phyloP scores from a whole-genome alignment of 2,797 vertebrate species.

The Bradypodion pumilum region DNA sequence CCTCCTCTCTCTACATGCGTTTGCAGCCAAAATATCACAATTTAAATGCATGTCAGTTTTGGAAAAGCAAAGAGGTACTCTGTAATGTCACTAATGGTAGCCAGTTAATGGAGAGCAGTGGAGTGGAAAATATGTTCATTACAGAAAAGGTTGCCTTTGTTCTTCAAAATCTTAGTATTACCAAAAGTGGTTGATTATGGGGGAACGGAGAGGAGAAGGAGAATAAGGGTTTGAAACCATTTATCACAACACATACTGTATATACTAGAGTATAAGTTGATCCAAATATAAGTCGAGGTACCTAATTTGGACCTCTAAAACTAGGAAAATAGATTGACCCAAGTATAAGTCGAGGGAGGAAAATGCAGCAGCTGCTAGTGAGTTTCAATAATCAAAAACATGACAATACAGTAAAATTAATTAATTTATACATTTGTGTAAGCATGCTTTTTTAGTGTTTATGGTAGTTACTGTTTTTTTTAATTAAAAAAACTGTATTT shows the following conservation, averaged over 20 bases:
- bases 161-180: conserved; percentile 23
- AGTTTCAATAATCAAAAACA: too few relatives aligned
- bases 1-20: neutral
- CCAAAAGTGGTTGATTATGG: conserved; percentile 21
- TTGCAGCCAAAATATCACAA: conserved; percentile 26
- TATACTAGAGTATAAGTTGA: too few relatives aligned
- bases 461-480: too few relatives aligned
- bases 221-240: conserved; percentile 1
- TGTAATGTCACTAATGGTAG: conserved; percentile 39
- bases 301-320: too few relatives aligned
- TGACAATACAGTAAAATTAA: too few relatives aligned
- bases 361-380: too few relatives aligned
- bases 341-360: too few relatives aligned
- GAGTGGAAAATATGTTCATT: conserved; percentile 57
- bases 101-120: conserved; percentile 49
- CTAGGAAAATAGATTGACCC: too few relatives aligned
- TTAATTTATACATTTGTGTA: too few relatives aligned
- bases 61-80: conserved; percentile 24
- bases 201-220: neutral
- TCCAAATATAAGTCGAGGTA: too few relatives aligned
- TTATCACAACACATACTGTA: neutral
- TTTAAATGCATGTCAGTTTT: conserved; percentile 33
- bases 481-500: too few relatives aligned
- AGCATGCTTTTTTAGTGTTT: too few relatives aligned
- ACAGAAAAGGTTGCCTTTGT: conserved; percentile 38